A percentile compares a stretch with the other conserved stretches of the same genome.
Evolutionary conservation across 2,888 invertebrate genomes (phyloP).

Genomic region (Lasioglossum villosulum): DNA sequence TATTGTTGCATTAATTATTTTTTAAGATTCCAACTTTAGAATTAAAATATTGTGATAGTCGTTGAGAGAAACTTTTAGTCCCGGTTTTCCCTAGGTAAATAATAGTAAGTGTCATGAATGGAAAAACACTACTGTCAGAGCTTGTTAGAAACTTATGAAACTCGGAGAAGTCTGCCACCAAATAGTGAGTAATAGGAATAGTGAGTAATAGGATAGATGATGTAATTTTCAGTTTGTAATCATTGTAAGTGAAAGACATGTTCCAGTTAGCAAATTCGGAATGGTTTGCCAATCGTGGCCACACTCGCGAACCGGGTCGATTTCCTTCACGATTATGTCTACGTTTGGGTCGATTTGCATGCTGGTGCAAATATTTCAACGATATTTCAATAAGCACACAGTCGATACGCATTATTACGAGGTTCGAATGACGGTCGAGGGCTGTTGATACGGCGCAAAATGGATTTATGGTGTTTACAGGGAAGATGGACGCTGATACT

Average conservation of each 20-base stretch:
- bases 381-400: conserved; percentile 57
- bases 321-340: conserved; percentile 37
- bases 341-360: conserved; percentile 41
- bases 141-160: background rate
- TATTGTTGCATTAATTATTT: background rate
- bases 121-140: background rate
- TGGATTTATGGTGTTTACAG: conserved; percentile 50
- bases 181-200: too few species aligned
- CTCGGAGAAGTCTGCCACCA: background rate
- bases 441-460: conserved; percentile 40
- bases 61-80: too few species aligned
- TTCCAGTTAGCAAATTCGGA: background rate
- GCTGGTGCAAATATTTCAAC: conserved; percentile 49
- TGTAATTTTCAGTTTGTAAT: background rate
- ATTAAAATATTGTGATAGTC: too few species aligned
- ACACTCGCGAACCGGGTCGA: conserved; percentile 43
- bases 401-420: conserved; percentile 43
- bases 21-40: background rate
- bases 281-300: conserved; percentile 31
- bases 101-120: background rate
- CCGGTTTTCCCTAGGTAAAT: background rate
- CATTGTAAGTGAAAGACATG: background rate
- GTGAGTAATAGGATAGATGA: background rate
- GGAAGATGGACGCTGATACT: conserved; percentile 51
- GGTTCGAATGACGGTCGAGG: conserved; percentile 44